Evolutionary conservation across 1,140 invertebrate species (phyloP), one percentile per base, ranked within the genome.

Genomic region (Alviniconcha marisindica): DNA sequence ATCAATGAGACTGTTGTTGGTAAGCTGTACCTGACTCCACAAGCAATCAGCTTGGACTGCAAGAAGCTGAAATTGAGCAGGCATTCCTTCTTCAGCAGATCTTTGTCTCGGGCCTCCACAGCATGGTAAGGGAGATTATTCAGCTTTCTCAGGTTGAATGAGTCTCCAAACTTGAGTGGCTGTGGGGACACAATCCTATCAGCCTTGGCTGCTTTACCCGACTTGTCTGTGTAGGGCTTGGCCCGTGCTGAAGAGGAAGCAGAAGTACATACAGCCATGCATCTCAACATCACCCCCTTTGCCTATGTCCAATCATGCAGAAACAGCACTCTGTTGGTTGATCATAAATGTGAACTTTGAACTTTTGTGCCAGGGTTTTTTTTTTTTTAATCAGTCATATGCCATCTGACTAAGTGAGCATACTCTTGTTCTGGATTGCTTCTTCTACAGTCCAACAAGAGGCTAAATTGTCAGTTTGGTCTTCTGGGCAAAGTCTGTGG

Each of bases 11-110:
- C 56, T 60, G 28, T 18, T 60, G 28, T n/a, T n/a, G n/a, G n/a
- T n/a, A n/a, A n/a, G n/a, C 31, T 76, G 86, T 84, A 90, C 89
- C 86, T 87, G 51, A 89, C 44, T 18, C 85, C 84, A 78, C 84
- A 81, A 28, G 87, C 87, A 51, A 85, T 83, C 21, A 99, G 93
- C 93, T 99, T 99, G 0, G 97, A 97, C 90, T 99, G 97, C 0
- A 99, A 93, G 97, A 98, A 99, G 85, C 98, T 96, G 91, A 99
- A 99, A 93, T 99, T 99, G 92, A 99, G 99, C 0, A 99, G 94
- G 33, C 99, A 98, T 90, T 98, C 95, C 82, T 96, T 95, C 90
- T 98, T 99, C 0, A 99, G 93, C 93, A 98, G 97, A 76, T 96
- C 96, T 88, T 97, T 97, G 40, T 98, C 95, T 69, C 96, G 95